Conservation (phyloP, 2,888 invertebrate genomes). For the Cosmia pyralina region DNA sequence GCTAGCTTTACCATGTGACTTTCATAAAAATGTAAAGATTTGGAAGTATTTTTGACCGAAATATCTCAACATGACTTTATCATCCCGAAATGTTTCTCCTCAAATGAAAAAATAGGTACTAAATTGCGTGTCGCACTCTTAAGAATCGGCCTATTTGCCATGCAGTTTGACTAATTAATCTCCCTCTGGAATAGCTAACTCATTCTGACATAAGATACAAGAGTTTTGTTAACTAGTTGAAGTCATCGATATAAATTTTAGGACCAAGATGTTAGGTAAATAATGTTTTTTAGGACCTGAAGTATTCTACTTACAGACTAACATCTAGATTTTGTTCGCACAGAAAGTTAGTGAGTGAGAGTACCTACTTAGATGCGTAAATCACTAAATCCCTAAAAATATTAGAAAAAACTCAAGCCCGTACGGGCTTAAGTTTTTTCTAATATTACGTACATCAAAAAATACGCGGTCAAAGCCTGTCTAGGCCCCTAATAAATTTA, state of each 20-base stretch:
- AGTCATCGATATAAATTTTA: no score
- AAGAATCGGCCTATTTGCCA: not conserved
- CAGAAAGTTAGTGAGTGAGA: not conserved
- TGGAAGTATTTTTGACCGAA: not conserved
- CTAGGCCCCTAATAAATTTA: slow-evolving; percentile 46
- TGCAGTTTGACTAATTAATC: not conserved
- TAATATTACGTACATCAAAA: slow-evolving; percentile 43
- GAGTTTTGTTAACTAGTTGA: no score
- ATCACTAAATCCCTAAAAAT: slow-evolving; percentile 32
- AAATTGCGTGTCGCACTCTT: not conserved
- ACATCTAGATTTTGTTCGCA: not conserved
- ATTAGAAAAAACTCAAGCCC: no score
- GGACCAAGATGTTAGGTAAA: no score
- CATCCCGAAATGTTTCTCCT: not conserved
- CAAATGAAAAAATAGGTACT: not conserved
- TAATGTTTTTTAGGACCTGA: no score
- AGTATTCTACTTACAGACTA: not conserved
- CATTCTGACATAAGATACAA: not conserved
- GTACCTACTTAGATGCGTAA: slow-evolving; percentile 44
- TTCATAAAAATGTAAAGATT: not conserved
- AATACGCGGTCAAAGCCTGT: slow-evolving; percentile 22
- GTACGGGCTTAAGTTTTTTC: slow-evolving; percentile 35
- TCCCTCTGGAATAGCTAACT: no score
- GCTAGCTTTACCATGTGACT: not conserved
- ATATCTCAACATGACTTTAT: not conserved